phyloP scores from a whole-genome alignment of 1,140 invertebrate species.

The Brachystomella parvula region DNA sequence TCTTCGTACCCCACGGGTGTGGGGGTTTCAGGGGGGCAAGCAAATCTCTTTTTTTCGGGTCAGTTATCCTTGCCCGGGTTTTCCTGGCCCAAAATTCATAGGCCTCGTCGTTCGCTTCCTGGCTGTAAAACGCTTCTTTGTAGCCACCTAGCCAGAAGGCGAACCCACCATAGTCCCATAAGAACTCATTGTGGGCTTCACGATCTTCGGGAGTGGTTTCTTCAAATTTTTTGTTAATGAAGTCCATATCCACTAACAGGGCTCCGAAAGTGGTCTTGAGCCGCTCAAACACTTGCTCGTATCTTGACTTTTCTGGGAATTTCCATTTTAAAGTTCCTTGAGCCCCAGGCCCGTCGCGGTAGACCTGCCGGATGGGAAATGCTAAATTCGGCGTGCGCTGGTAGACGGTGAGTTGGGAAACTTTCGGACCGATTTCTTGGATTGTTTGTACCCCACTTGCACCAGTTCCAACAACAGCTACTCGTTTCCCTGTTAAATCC shows the following conservation, averaged over 20 bases:
- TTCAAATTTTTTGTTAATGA: not conserved
- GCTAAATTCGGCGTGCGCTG: slow-evolving; percentile 24
- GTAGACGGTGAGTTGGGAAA: slow-evolving; percentile 16
- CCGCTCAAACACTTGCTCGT: not conserved
- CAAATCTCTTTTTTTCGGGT: not conserved
- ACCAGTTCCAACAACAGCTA: slow-evolving; percentile 24
- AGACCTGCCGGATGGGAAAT: slow-evolving; percentile 12
- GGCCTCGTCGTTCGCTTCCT: slow-evolving; percentile 6
- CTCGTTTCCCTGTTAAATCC: slow-evolving; percentile 17
- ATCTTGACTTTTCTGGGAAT: not conserved
- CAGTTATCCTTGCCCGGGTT: slow-evolving; percentile 1
- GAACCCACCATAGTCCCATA: slow-evolving; percentile 7
- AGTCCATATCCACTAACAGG: not conserved
- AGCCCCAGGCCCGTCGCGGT: not conserved
- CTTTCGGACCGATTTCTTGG: slow-evolving; percentile 22
- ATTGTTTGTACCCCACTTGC: slow-evolving; percentile 23
- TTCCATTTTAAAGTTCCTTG: not conserved
- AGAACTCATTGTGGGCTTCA: not conserved
- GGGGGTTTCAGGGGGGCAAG: not conserved
- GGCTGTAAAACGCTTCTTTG: not conserved
- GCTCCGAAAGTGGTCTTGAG: not conserved
- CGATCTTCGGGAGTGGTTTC: slow-evolving; percentile 5
- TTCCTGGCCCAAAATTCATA: slow-evolving; percentile 18
- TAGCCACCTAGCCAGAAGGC: not conserved
- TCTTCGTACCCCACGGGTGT: slow-evolving; percentile 10